phyloP scores from a whole-genome alignment of 2,888 invertebrate genomes.

The Crossocerus cetratus region DNA sequence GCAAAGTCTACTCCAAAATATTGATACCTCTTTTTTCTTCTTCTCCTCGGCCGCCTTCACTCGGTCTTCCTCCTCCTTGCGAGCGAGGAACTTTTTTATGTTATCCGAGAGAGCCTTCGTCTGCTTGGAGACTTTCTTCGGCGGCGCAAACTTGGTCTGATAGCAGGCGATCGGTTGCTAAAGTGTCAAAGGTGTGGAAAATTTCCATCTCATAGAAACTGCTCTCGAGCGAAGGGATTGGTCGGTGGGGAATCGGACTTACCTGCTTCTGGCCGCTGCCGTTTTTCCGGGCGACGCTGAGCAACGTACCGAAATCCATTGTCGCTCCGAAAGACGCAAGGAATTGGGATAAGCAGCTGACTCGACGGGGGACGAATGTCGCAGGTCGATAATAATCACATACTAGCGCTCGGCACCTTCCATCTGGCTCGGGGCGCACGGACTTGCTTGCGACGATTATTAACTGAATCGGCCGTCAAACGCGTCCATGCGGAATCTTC shows the following conservation, averaged over 20 bases:
- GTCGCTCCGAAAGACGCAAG: not conserved
- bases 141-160: slow-evolving; percentile 88
- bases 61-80: slow-evolving; percentile 88
- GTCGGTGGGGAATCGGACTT: not conserved
- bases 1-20: not conserved
- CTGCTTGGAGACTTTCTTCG: slow-evolving; percentile 87
- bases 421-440: slow-evolving; percentile 3
- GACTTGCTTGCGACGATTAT: not conserved
- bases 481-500: not conserved
- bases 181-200: too few species aligned
- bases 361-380: not conserved
- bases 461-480: not conserved
- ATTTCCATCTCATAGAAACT: too few species aligned
- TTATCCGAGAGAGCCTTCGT: slow-evolving; percentile 85
- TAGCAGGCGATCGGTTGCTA: slow-evolving; percentile 81
- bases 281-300: slow-evolving; percentile 82
- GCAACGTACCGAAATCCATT: slow-evolving; percentile 82
- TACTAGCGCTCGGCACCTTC: not conserved
- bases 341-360: not conserved
- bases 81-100: slow-evolving; percentile 89
- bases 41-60: slow-evolving; percentile 82
- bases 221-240: too few species aligned
- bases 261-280: slow-evolving; percentile 71
- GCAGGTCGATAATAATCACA: not conserved
- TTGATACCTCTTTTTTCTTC: slow-evolving; percentile 81